Base-by-base conservation (phyloP, 2,888 invertebrate genomes). In the Drosophila pegasa region DNA sequence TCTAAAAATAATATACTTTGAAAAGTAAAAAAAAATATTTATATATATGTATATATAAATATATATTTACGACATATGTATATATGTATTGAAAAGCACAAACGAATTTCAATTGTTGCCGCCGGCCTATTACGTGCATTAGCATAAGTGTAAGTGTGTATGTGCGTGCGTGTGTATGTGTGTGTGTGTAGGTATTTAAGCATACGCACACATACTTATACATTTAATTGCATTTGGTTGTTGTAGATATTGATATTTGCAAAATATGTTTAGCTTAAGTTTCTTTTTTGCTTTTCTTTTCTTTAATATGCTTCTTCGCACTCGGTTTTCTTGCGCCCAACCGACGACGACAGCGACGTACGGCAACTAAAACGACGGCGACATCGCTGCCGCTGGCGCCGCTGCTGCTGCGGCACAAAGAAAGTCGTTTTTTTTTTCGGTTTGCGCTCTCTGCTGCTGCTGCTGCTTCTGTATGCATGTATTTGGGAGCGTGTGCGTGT, bases 1-100 rank as follows among this genome's bases (percentile, higher is more conserved):
- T 88, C 88, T 88, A 88, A 88, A 88, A 88, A 88, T 88, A 88
- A 89, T 89, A 88, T 87, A 82, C 82, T 80, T 83, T 78, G 87
- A 83, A 87, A 87, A 87, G 85, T 74, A 84, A 75, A 80, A 74
- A 76, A 58, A 51, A 50, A 37, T 35, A 62, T 59, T 14, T 29
- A 48, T 27, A 48, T 33, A n/a, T 22, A 31, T 33, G 12, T n/a
- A 48, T 37, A 18, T 7, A 27, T 14, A 14, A 16, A 27, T 18
- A 25, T 25, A 27, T 27, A 51, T 16, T 25, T 16, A 22, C n/a
- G n/a, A 16, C 12, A 52, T 27, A 27, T 51, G 10, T 51, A 37
- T 52, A 25, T 27, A 38, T 9, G 16, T 18, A 27, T 25, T 72
- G 67, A 80, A 79, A 86, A 77, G 80, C 85, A 74, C 71, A 72